A percentile compares a stretch with the other conserved stretches of the same genome.
phyloP scores from a whole-genome alignment of 2,888 invertebrate species.

The Rhabditoides inermis region DNA sequence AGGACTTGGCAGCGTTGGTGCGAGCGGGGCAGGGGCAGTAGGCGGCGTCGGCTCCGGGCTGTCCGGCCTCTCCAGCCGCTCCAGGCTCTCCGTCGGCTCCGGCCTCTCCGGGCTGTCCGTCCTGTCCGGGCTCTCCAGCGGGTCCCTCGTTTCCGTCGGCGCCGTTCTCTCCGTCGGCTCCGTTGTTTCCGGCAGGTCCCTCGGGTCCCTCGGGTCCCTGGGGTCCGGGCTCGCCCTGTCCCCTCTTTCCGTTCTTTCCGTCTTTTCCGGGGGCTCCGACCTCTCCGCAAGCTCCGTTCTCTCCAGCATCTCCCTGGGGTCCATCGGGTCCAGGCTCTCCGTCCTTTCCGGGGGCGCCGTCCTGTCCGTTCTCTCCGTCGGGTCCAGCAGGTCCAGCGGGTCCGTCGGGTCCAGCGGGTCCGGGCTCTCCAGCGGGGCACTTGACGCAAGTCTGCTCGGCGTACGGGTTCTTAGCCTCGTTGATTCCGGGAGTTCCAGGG shows the following conservation, averaged over 20 bases:
- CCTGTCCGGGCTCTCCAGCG: too few relatives aligned
- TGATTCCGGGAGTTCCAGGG: conserved; percentile 12
- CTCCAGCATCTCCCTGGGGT: conserved; percentile 17
- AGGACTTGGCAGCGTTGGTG: too few relatives aligned
- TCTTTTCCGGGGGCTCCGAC: conserved; percentile 22
- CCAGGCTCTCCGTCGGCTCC: too few relatives aligned
- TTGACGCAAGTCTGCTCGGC: too few relatives aligned
- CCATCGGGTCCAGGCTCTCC: conserved; percentile 18
- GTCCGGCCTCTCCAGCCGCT: too few relatives aligned
- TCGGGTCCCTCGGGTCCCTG: conserved; percentile 18
- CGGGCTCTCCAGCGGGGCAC: conserved; percentile 12
- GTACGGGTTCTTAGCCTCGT: conserved; percentile 2
- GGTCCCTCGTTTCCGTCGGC: too few relatives aligned
- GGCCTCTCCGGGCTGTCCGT: too few relatives aligned
- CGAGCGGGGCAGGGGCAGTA: too few relatives aligned
- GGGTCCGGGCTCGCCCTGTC: conserved; percentile 18
- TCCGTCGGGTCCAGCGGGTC: conserved; percentile 13
- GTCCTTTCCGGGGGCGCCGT: conserved; percentile 21
- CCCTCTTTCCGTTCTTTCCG: conserved; percentile 16
- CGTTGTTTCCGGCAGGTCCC: conserved; percentile 13
- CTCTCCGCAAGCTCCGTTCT: conserved; percentile 15
- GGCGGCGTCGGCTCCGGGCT: too few relatives aligned
- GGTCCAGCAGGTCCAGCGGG: conserved; percentile 11
- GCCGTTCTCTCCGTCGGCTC: too few relatives aligned
- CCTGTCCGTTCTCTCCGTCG: conserved; percentile 16